These are phyloP conservation scores for Campopleginae sp. DNA, from an alignment of 2,888 invertebrate genomes.

Conservation along the genomic window DNA sequence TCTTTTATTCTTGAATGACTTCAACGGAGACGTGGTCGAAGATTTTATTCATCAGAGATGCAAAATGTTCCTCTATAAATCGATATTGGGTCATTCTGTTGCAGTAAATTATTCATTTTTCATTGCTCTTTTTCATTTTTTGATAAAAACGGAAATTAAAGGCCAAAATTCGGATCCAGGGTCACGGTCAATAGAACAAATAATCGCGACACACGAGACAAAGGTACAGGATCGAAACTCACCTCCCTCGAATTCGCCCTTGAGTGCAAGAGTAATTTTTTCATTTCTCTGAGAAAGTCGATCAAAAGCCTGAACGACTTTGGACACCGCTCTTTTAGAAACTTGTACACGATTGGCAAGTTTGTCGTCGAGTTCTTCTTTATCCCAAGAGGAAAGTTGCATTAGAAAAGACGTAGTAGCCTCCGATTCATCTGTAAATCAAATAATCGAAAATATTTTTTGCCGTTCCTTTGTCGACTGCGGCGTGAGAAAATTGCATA, in stretches of 20 bases:
- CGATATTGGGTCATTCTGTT: too few relatives aligned
- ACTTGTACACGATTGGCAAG: constrained; percentile 98
- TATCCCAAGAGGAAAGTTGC: constrained; percentile 98
- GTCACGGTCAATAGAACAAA: too few relatives aligned
- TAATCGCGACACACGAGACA: too few relatives aligned
- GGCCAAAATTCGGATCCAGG: too few relatives aligned
- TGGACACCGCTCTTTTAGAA: constrained; percentile 97
- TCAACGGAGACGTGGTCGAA: neutral
- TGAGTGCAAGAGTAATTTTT: constrained; percentile 95
- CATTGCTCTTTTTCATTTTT: too few relatives aligned
- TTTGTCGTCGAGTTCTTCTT: constrained; percentile 98
- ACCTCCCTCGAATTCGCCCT: constrained; percentile 92
- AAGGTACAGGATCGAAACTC: constrained; percentile 67
- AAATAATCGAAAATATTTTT: neutral
- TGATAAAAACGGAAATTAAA: too few relatives aligned
- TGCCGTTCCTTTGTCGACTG: too few relatives aligned
- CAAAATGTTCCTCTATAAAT: too few relatives aligned
- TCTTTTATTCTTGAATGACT: constrained; percentile 29
- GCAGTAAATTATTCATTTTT: too few relatives aligned
- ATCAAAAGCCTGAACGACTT: constrained; percentile 98
- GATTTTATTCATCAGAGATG: too few relatives aligned
- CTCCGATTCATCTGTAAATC: constrained; percentile 93
- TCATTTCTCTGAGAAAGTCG: constrained; percentile 97
- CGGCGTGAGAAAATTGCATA: neutral
- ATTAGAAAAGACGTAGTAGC: constrained; percentile 98